These are phyloP conservation scores for Neopelma chrysocephalum DNA, from an alignment of 2,797 vertebrate genomes.

Conservation along the genomic window DNA sequence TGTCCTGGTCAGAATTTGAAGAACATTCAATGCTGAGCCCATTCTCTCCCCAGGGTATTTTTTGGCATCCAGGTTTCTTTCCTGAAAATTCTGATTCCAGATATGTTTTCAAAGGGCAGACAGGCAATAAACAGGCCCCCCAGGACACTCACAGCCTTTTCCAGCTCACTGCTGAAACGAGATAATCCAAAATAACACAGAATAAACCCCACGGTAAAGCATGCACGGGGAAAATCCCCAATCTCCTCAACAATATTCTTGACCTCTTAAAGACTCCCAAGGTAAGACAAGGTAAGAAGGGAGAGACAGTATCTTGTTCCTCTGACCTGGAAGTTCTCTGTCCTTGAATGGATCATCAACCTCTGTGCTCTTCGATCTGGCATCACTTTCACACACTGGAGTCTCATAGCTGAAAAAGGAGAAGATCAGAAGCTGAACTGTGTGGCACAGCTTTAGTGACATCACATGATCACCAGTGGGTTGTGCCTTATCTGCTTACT, in stretches of 20 bases:
- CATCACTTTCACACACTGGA: constrained; percentile 90
- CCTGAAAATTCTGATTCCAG: not conserved
- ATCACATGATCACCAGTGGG: not conserved
- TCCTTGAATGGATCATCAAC: constrained; percentile 92
- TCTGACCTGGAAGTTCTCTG: constrained; percentile 91
- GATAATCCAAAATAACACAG: not conserved
- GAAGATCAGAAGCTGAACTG: constrained; percentile 6
- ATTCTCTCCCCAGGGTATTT: not conserved
- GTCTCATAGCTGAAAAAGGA: constrained; percentile 87
- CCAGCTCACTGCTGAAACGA: not conserved
- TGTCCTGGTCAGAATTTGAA: not conserved
- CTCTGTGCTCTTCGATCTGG: constrained; percentile 83
- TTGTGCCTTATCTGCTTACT: not conserved
- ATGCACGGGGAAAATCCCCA: not conserved
- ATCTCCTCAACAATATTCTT: not conserved
- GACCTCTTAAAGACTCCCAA: not conserved
- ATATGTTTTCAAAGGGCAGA: not conserved
- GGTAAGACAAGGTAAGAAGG: not conserved
- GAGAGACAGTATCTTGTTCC: not conserved
- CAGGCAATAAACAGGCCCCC: not conserved
- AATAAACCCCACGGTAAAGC: constrained; percentile 7
- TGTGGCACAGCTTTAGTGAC: not conserved
- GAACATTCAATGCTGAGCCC: not conserved
- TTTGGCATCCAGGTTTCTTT: not conserved
- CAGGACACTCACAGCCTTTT: not conserved